Percentiles rank a stretch among this genome's conserved stretches.
phyloP scores from a whole-genome alignment of 2,113 vertebrate genomes.

The Aegotheles bennettii region DNA sequence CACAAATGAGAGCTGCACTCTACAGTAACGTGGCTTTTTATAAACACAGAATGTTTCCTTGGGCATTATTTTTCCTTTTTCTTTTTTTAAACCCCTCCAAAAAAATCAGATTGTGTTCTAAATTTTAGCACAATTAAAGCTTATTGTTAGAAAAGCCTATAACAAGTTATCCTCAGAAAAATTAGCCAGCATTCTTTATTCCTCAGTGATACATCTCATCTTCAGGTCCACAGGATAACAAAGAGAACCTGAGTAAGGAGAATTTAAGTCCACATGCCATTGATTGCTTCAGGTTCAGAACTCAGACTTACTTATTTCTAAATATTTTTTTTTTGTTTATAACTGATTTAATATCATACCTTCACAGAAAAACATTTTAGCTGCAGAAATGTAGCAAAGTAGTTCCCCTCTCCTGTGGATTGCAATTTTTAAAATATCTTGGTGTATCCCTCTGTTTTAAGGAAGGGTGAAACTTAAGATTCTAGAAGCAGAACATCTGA shows the following conservation, averaged over 20 bases:
- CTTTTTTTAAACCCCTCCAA: background rate
- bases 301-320: background rate
- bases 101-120: background rate
- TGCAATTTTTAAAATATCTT: background rate
- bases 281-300: background rate
- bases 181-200: background rate
- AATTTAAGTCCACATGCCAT: background rate
- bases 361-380: background rate
- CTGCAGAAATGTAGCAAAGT: background rate
- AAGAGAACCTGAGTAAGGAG: background rate
- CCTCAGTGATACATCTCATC: background rate
- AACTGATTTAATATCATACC: background rate
- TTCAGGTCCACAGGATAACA: background rate
- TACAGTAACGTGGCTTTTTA: background rate
- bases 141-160: slow-evolving; percentile 11
- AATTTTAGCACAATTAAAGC: background rate
- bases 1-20: background rate
- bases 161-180: background rate
- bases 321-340: background rate
- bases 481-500: background rate
- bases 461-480: background rate
- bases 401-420: background rate
- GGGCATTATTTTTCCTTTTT: background rate
- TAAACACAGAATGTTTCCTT: background rate
- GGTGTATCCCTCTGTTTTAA: background rate